Evolutionary conservation across 2,888 invertebrate species (phyloP).

Genomic region (Catocala fraxini): DNA sequence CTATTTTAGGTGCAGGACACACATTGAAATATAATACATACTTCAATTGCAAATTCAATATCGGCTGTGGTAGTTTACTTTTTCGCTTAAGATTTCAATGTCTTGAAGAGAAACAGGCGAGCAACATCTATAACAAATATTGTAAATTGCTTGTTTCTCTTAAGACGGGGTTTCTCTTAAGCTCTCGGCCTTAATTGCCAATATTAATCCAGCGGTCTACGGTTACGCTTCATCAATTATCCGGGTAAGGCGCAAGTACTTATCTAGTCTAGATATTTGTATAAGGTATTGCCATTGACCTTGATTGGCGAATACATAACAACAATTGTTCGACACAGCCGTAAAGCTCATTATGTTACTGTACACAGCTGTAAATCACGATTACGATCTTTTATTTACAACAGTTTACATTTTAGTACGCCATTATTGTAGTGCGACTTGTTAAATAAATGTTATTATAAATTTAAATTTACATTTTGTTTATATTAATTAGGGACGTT

Average conservation of each 20-base stretch:
- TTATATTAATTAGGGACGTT: slow-evolving; percentile 56
- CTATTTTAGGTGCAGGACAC: too few species aligned
- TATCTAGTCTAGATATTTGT: slow-evolving; percentile 38
- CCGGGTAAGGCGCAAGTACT: slow-evolving; percentile 2
- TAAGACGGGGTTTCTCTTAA: too few species aligned
- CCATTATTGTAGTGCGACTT: slow-evolving; percentile 55
- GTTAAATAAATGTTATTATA: slow-evolving; percentile 57
- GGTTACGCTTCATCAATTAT: slow-evolving; percentile 5
- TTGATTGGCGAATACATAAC: slow-evolving; percentile 56
- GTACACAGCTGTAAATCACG: slow-evolving; percentile 60
- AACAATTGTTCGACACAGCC: slow-evolving; percentile 69
- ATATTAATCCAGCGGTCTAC: not conserved
- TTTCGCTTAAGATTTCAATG: not conserved
- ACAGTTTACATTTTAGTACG: slow-evolving; percentile 64
- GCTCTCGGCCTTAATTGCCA: not conserved
- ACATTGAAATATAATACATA: too few species aligned
- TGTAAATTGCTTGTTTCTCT: slow-evolving; percentile 4
- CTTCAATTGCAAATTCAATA: too few species aligned
- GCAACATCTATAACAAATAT: not conserved
- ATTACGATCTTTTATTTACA: slow-evolving; percentile 66
- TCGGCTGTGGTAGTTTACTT: too few species aligned
- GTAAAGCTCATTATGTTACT: slow-evolving; percentile 63
- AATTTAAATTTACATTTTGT: slow-evolving; percentile 58
- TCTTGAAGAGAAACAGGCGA: not conserved
- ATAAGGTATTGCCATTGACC: slow-evolving; percentile 53